Conservation (phyloP, 1,140 invertebrate species). For the Cydia amplana region DNA sequence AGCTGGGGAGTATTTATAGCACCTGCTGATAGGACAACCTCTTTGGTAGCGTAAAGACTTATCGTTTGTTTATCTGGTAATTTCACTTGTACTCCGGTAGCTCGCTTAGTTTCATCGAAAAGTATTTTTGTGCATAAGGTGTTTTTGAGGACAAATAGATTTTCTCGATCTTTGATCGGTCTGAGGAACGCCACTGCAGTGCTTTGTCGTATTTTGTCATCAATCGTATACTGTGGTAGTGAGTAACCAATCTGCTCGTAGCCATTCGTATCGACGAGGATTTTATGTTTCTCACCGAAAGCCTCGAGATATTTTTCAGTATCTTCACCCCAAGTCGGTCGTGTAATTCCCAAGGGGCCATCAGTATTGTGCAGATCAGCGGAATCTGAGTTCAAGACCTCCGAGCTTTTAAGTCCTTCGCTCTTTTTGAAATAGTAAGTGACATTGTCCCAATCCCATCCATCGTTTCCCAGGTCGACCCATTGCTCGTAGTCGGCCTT, state of each 20-base stretch:
- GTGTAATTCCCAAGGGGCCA: constrained; percentile 86
- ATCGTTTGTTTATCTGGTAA: constrained; percentile 81
- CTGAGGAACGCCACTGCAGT: constrained; percentile 91
- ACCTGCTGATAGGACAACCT: constrained; percentile 87
- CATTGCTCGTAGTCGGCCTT: constrained; percentile 92
- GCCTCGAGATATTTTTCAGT: constrained; percentile 80
- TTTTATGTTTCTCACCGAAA: constrained; percentile 89
- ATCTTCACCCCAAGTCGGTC: constrained; percentile 87
- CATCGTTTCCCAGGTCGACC: constrained; percentile 88
- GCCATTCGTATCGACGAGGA: constrained; percentile 89
- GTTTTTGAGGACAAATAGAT: constrained; percentile 87
- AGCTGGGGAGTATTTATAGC: constrained; percentile 87
- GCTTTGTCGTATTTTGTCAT: constrained; percentile 88
- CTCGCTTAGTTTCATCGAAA: constrained; percentile 81
- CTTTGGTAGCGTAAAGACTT: constrained; percentile 82
- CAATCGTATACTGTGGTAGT: constrained; percentile 90
- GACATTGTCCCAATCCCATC: constrained; percentile 92
- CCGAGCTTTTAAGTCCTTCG: constrained; percentile 89
- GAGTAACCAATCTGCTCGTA: constrained; percentile 89
- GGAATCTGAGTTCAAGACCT: constrained; percentile 79
- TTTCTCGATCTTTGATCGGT: constrained; percentile 85
- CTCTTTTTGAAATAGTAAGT: constrained; percentile 92
- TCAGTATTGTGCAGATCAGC: constrained; percentile 83
- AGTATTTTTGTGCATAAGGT: constrained; percentile 81
- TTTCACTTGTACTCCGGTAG: constrained; percentile 84